Evolutionary conservation across 2,797 vertebrate genomes (phyloP).

Genomic region (Masticophis lateralis): DNA sequence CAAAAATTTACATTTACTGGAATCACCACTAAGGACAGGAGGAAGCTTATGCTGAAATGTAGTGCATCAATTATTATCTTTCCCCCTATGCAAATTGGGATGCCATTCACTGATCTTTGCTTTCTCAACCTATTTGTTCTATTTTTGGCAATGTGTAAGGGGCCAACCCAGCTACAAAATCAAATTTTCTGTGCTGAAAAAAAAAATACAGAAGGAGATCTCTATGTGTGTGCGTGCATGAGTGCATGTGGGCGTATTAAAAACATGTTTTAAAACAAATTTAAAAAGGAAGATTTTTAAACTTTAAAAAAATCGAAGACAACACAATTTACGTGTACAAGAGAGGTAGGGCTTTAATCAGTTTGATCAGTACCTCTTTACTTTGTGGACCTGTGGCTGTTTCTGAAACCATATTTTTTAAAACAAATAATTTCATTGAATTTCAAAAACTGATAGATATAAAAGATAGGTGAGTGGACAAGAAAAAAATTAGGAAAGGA

Average conservation of each 20-base stretch:
- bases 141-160: neutral
- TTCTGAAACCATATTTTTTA: neutral
- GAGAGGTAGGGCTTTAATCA: neutral
- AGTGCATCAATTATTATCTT: too few species aligned
- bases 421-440: too few species aligned
- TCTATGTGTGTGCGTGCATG: too few species aligned
- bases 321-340: neutral
- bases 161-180: neutral
- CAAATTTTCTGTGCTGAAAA: neutral
- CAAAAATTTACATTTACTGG: too few species aligned
- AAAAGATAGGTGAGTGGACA: too few species aligned
- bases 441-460: too few species aligned
- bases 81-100: neutral
- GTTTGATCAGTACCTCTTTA: neutral
- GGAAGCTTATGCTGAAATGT: too few species aligned
- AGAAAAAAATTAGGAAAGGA: too few species aligned
- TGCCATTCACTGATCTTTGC: neutral
- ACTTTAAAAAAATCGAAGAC: neutral
- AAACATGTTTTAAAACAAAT: neutral
- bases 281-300: neutral
- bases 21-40: too few species aligned
- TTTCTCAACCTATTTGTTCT: neutral
- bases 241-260: neutral
- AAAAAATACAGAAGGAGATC: neutral
- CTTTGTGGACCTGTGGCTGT: neutral